These are phyloP conservation scores for Cariama cristata DNA, from an alignment of 2,113 vertebrate species.

Conservation along the genomic window DNA sequence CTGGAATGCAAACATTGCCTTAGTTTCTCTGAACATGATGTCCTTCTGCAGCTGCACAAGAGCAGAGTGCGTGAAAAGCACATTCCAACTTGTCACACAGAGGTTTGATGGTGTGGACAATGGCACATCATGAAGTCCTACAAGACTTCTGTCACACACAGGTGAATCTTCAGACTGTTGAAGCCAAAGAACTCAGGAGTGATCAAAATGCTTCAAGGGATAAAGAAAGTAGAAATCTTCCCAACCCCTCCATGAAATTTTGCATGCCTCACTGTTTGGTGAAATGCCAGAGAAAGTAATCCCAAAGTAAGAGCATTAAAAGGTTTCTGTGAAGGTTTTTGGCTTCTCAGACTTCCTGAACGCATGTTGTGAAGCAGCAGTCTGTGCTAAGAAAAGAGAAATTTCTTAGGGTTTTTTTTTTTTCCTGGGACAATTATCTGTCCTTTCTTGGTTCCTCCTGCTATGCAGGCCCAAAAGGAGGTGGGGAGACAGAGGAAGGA, in stretches of 20 bases:
- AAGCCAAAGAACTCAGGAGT: neutral
- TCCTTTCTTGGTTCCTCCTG: neutral
- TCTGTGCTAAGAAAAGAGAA: neutral
- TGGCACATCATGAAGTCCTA: neutral
- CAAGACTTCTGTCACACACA: neutral
- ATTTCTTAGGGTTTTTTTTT: neutral
- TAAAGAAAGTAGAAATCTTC: neutral
- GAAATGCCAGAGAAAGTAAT: neutral
- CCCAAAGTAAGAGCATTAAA: neutral
- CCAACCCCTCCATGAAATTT: neutral
- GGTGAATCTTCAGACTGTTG: neutral
- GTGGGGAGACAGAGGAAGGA: neutral
- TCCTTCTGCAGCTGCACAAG: neutral
- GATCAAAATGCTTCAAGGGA: neutral
- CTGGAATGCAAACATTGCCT: neutral
- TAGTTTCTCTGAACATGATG: neutral
- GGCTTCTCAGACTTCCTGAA: neutral
- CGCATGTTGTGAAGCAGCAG: neutral
- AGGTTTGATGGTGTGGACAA: neutral
- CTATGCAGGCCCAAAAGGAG: neutral
- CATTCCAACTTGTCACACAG: neutral
- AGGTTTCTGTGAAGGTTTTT: neutral
- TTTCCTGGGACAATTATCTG: neutral
- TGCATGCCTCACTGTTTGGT: neutral
- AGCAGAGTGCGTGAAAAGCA: neutral